Evolutionary conservation across 2,797 vertebrate genomes (phyloP), one percentile per base, ranked within the genome.

Genomic region (Scyliorhinus canicula): DNA sequence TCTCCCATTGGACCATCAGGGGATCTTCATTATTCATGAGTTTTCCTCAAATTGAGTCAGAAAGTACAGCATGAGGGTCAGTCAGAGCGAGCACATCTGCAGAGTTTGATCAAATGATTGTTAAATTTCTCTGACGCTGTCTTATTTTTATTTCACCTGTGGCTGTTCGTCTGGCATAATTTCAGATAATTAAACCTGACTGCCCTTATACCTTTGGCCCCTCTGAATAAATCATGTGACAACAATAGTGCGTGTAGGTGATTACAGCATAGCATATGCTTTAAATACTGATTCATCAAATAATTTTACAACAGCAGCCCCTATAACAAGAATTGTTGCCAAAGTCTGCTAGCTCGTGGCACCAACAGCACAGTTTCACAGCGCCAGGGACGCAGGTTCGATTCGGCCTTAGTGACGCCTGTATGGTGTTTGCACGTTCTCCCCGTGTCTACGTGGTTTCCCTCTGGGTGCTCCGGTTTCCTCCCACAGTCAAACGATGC

Each of bases 171-270:
- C 50, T 57, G 50, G 84, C 52, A 26, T 86, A 35, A 88, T 88
- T 35, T 52, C 19, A 90, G n/a, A 57, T 90, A 60, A 90, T 90
- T 90, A 90, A n/a, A 60, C 16, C 55, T 90, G 86, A 90, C 55
- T n/a, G 86, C 55, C 12, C 40, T 60, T 60, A 40, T n/a, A 19
- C 57, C 86, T n/a, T 88, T 88, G 85, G 52, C 28, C 85, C 14
- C 52, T 90, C 31, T 90, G 86, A 57, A 90, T 60, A 88, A 88
- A 60, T 60, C 55, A 60, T 60, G 60, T 60, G 55, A 40, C 55
- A 82, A 26, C 40, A 90, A 57, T 35, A 90, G 35, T 90, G 86
- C 14, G 85, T 57, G 14, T 57, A n/a, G 55, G 55, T n/a, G 55
- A 90, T 60, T 57, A 90, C 35, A 57, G 52, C 31, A n/a, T 35